These are phyloP conservation scores for Eupithecia subumbrata DNA, from an alignment of 2,888 invertebrate species.

Conservation along the genomic window DNA sequence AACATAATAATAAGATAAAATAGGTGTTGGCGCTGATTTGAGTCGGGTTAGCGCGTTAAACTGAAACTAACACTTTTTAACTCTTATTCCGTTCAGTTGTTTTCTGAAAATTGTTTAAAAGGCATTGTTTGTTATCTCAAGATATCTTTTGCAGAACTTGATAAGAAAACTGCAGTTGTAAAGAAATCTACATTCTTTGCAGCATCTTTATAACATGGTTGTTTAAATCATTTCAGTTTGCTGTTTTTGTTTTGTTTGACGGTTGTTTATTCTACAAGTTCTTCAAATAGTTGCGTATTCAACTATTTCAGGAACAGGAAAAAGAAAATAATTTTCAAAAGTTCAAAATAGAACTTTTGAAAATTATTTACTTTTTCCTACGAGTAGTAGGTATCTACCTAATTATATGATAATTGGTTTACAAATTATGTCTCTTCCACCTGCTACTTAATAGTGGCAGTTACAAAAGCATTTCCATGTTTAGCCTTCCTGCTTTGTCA, in stretches of 20 bases:
- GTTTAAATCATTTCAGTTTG: background rate
- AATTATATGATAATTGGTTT: too few relatives aligned
- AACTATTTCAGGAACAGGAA: background rate
- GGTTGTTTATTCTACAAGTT: background rate
- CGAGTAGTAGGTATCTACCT: too few relatives aligned
- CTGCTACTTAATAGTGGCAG: background rate
- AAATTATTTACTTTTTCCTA: too few relatives aligned
- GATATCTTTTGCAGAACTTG: background rate
- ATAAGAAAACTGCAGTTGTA: background rate
- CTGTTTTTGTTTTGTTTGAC: background rate
- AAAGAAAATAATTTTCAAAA: too few relatives aligned
- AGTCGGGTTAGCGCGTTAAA: too few relatives aligned
- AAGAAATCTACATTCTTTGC: background rate
- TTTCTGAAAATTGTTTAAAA: background rate
- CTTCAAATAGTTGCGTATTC: background rate
- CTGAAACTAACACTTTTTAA: background rate
- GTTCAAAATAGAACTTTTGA: too few relatives aligned
- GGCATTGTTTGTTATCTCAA: background rate
- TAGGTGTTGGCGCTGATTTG: too few relatives aligned
- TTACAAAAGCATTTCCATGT: conserved; percentile 1
- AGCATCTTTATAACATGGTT: background rate
- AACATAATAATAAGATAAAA: too few relatives aligned
- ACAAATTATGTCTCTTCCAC: background rate
- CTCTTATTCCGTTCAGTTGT: background rate
- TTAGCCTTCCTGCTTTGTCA: background rate